Conservation (phyloP, 2,797 vertebrate species). For the Netta rufina region DNA sequence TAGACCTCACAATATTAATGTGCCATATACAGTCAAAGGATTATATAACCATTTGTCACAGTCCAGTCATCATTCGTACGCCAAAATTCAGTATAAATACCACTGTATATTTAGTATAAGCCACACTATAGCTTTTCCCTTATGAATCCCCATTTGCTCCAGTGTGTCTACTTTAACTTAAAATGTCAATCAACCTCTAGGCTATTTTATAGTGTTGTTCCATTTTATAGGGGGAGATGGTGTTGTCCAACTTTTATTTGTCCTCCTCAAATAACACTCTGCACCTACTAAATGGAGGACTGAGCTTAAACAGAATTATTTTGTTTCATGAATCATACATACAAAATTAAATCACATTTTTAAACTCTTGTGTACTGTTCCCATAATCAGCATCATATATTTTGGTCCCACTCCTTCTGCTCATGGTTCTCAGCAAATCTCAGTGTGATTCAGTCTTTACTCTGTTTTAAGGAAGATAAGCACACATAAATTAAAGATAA, state of each 20-base stretch:
- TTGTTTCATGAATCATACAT: constrained; percentile 29
- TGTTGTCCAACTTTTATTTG: not conserved
- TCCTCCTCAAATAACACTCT: not conserved
- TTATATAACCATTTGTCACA: not conserved
- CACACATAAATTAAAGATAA: not conserved
- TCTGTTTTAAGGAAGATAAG: constrained; percentile 5
- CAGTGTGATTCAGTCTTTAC: accelerated
- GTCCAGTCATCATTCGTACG: not conserved
- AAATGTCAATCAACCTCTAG: not conserved
- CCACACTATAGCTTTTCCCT: not conserved
- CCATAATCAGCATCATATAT: not conserved
- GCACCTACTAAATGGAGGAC: not conserved
- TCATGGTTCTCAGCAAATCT: not conserved
- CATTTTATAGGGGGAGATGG: not conserved
- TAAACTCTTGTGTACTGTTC: not conserved
- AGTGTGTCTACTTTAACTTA: not conserved
- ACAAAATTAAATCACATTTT: constrained; percentile 32
- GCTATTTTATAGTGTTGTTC: not conserved
- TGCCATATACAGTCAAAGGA: not conserved
- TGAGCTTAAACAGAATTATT: constrained; percentile 18
- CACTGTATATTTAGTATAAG: not conserved
- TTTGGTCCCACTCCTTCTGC: not conserved
- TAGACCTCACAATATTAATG: not conserved
- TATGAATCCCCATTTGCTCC: not conserved
- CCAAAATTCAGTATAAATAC: not conserved